These are phyloP conservation scores for Drosophila santomea DNA, from an alignment of 1,140 invertebrate genomes.

Conservation along the genomic window DNA sequence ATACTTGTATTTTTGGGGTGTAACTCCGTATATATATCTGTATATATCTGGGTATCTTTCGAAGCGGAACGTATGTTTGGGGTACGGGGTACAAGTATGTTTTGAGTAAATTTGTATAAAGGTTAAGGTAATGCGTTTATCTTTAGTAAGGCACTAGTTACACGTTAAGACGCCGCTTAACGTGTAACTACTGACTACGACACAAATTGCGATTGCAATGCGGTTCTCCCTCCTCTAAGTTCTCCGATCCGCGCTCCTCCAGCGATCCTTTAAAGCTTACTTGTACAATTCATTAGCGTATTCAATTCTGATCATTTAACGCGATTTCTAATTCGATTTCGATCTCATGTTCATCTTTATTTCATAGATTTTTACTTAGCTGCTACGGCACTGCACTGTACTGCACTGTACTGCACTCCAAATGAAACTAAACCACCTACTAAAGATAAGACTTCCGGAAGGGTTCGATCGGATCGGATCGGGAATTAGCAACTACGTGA, in stretches of 20 bases:
- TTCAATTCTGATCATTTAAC: constrained; percentile 6
- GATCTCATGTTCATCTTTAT: constrained; percentile 17
- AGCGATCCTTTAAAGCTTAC: constrained; percentile 73
- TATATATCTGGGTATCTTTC: constrained; percentile 25
- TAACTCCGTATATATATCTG: constrained; percentile 26
- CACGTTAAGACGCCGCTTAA: constrained; percentile 66
- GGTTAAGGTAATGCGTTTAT: constrained; percentile 84
- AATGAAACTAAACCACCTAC: constrained; percentile 70
- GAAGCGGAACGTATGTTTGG: constrained; percentile 41
- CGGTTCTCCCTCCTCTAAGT: constrained; percentile 29
- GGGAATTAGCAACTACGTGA: constrained; percentile 39
- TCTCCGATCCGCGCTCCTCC: constrained; percentile 43
- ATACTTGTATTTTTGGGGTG: constrained; percentile 38
- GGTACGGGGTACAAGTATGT: constrained; percentile 44
- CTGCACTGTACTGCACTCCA: constrained; percentile 43
- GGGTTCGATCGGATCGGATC: constrained; percentile 22
- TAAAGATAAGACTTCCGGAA: constrained; percentile 65
- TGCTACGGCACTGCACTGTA: constrained; percentile 34
- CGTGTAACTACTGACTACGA: constrained; percentile 84
- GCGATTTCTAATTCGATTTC: constrained; percentile 14
- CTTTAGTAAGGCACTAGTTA: constrained; percentile 85
- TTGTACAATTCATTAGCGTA: constrained; percentile 73
- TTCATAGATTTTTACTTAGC: constrained; percentile 36
- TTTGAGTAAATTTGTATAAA: constrained; percentile 80
- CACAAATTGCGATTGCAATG: constrained; percentile 47